phyloP scores from a whole-genome alignment of 1,140 invertebrate genomes.

The Megalopta genalis region DNA sequence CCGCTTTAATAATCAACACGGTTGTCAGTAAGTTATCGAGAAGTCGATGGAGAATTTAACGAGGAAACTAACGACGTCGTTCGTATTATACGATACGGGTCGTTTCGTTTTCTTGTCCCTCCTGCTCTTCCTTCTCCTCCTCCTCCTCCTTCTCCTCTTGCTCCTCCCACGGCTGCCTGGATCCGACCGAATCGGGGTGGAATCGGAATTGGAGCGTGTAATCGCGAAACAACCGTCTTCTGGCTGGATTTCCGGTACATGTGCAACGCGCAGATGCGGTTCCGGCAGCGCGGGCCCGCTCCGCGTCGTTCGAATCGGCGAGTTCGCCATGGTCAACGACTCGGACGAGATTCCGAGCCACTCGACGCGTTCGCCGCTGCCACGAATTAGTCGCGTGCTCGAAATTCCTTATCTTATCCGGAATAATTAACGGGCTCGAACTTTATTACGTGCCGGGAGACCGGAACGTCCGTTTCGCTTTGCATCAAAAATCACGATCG shows the following conservation, averaged over 20 bases:
- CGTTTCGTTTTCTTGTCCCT: slow-evolving; percentile 2
- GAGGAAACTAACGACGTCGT: slow-evolving; percentile 24
- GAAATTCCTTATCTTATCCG: background rate
- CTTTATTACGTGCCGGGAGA: no score
- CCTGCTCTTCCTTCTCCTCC: no score
- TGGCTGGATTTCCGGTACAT: slow-evolving; percentile 11
- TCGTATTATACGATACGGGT: slow-evolving; percentile 5
- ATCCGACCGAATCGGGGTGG: background rate
- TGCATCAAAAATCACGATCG: no score
- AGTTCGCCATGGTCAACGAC: no score
- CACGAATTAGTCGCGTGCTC: background rate
- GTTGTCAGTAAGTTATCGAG: slow-evolving; percentile 6
- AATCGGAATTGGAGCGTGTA: slow-evolving; percentile 36
- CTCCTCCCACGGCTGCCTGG: background rate
- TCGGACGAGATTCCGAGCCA: no score
- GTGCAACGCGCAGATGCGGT: slow-evolving; percentile 13
- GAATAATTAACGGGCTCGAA: no score
- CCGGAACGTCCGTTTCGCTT: no score
- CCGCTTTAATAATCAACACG: slow-evolving; percentile 13
- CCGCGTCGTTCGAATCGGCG: no score
- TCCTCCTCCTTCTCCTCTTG: no score
- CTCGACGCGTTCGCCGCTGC: background rate
- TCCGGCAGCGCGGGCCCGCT: background rate
- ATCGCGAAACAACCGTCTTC: slow-evolving; percentile 28
- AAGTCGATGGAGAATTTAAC: slow-evolving; percentile 32